Evolutionary conservation across 2,113 vertebrate genomes (phyloP), one percentile per base, ranked within the genome.

Genomic region (Gymnobelideus leadbeateri): DNA sequence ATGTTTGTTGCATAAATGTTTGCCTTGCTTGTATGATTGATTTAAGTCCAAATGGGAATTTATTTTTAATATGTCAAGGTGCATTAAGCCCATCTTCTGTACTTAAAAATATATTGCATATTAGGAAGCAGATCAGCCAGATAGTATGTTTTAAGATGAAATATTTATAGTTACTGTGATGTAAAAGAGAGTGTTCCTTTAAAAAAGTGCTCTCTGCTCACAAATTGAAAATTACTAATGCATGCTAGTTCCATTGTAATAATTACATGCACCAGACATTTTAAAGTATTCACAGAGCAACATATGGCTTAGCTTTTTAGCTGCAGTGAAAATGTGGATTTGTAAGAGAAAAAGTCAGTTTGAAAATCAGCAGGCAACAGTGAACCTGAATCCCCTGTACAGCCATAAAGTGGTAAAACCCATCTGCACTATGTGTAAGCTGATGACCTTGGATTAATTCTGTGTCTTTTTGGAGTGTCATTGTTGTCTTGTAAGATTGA

Each of bases 401-500:
- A 92, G 92, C 51, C 92, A 3, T 98, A 98, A 98, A 98, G 96
- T 91, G 91, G 89, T 91, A 91, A 93, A 95, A 95, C 94, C 68
- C 98, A 97, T 98, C 96, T 98, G 94, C 92, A 96, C 53, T 95
- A 25, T 95, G 51, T 95, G 52, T 95, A 97, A 97, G 95, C 95
- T 96, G 97, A 98, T 98, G 97, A 97, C 97, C 97, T 97, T 98
- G 97, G 95, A 95, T 96, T 97, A 96, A 97, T 97, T 97, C 96
- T 97, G 3, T 53, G 94, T 84, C 55, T 68, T 89, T 96, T 77
- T 77, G 95, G 96, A 97, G 95, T 97, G 97, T 96, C 97, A 97
- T 95, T 97, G 95, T 84, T 84, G 68, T n/a, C n/a, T 84, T 43
- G 37, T 84, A 84, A 23, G n/a, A 84, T 84, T 43, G 19, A 43